Base-by-base conservation (phyloP, 2,797 vertebrate species). In the Limnodromus scolopaceus region DNA sequence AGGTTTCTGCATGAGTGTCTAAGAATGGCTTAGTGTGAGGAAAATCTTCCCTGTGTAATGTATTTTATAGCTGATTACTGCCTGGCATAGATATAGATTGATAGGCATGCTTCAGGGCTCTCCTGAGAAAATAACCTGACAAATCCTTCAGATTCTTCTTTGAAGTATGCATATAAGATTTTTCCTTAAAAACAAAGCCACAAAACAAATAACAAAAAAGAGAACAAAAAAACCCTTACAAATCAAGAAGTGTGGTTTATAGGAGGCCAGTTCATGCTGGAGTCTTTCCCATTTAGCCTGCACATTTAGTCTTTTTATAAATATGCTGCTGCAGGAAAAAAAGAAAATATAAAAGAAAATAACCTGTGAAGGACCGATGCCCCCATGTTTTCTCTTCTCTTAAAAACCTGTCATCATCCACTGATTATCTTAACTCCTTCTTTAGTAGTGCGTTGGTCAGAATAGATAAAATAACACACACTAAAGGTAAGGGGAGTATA, bases 211-310 rank as follows among this genome's bases (percentile, higher is more conserved):
- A 49, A 83, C 2, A 30, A 45, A 54, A 38, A 38, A 34, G 7
- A 32, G 25, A 36, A 25, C 11, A 6, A 24, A 19, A 41, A 24
- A n/a, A 8, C 25, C 23, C 41, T 11, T 28, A 32, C 51, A 5
- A n/a, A 5, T 4, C 0, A n/a, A 84, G 25, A 82, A 68, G n/a
- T 34, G 3, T 65, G 22, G 23, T 70, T 76, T 82, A 11, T 28
- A n/a, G 7, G 11, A 69, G 9, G 5, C 10, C 61, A 22, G 7
- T 60, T 1, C 2, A 2, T 45, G 5, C 13, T 54, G 12, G 5
- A 63, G 5, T n/a, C 27, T 70, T 86, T 43, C 5, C 41, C 11
- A 61, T 32, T 83, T 39, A 55, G 53, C 10, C 2, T 25, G 10
- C 25, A 2, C 2, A 11, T 70, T 60, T 64, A 30, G 58, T 32